These are phyloP conservation scores for Zeugodacus cucurbitae DNA, from an alignment of 1,140 invertebrate genomes.

Conservation along the genomic window DNA sequence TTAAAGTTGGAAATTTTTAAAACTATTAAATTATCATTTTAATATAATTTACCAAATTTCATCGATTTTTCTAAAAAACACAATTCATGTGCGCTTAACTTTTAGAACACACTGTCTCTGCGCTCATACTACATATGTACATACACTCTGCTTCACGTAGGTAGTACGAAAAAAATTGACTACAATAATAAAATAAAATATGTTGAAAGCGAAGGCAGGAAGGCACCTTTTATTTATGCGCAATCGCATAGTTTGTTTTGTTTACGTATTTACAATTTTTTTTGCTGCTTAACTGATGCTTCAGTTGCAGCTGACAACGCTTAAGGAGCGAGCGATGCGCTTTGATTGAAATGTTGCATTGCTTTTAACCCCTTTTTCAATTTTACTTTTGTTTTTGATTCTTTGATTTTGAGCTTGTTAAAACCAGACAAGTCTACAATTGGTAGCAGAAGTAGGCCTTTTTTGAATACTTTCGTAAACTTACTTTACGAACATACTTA, in stretches of 20 bases:
- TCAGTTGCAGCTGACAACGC: constrained; percentile 1
- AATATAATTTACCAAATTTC: no score
- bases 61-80: no score
- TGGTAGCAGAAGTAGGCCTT: neutral
- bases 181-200: constrained; percentile 20
- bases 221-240: constrained; percentile 21
- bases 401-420: neutral
- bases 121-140: no score
- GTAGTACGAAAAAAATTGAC: neutral
- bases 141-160: no score
- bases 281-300: neutral
- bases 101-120: no score
- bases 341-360: constrained; percentile 9
- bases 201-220: constrained; percentile 15
- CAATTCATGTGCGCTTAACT: no score
- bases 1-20: no score
- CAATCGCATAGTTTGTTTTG: neutral
- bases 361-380: neutral
- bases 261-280: constrained; percentile 9
- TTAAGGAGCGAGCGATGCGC: neutral
- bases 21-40: no score
- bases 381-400: neutral
- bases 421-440: neutral
- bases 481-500: no score
- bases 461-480: no score